Base-by-base conservation (phyloP, 92 coral and sea anemone species). In the Zoanthus sociatus region DNA sequence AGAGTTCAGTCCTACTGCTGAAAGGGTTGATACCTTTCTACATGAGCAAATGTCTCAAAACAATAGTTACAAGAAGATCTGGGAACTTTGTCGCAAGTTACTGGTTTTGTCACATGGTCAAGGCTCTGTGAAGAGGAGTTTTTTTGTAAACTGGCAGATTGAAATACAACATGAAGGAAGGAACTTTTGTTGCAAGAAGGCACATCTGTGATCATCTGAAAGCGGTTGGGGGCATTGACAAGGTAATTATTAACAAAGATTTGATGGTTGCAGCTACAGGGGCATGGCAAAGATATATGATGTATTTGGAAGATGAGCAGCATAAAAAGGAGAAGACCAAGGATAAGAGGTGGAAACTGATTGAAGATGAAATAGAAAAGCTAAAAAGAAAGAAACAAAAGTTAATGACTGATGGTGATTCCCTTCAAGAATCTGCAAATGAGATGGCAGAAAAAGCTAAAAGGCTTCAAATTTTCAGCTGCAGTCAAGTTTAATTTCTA, bases 401-500 rank as follows among this genome's bases (percentile, higher is more conserved):
- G 63, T 76, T 76, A 64, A 67, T 73, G 76, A 56, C 77, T 64
- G 68, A 45, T 47, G 66, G 77, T 68, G 67, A 68, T 66, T 66
- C 61, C 73, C 87, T 83, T 50, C 77, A 83, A 66, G 87, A 83
- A 83, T 83, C 87, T 67, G 87, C 87, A 60, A 67, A 83, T 73
- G 76, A 83, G 75, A 73, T 73, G 76, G 77, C 66, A 83, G 75
- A 68, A 61, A 83, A 83, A 83, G 87, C 87, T 83, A 78, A 83
- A 83, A 83, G 69, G 77, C 74, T 83, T 71, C 67, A 69, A 68
- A 68, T 16, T 83, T 67, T 53, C 75, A 51, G 50, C 37, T 83
- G 50, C 81, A 76, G 81, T 76, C 81, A 76, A 76, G 66, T 67
- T 76, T 76, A 74, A 82, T 26, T 26, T 0, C 26, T 26, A 26